Evolutionary conservation across 2,888 invertebrate genomes (phyloP).

Genomic region (Andricus curvator): DNA sequence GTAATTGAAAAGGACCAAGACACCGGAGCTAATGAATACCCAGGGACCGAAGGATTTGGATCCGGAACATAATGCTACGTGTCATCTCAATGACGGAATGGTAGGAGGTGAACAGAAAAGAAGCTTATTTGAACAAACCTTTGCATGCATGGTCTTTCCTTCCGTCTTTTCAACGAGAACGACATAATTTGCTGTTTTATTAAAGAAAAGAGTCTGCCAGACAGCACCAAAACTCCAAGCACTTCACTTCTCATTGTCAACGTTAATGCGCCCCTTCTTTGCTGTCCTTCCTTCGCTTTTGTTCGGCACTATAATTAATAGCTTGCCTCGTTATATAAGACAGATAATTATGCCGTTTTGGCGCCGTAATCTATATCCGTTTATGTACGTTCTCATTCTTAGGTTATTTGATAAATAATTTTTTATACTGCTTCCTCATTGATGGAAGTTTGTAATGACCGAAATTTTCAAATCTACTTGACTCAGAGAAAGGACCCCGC

Average conservation of each 20-base stretch:
- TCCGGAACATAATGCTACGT: neutral
- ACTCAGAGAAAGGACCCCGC: no score
- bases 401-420: no score
- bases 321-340: neutral
- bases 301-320: slow-evolving; percentile 1
- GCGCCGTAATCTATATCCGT: neutral
- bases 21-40: neutral
- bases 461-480: no score
- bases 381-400: neutral
- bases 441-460: no score
- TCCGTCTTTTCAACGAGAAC: neutral
- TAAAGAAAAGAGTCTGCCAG: neutral
- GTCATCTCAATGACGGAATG: neutral
- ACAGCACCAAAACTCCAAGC: slow-evolving; percentile 3
- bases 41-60: neutral
- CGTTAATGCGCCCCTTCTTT: slow-evolving; percentile 3
- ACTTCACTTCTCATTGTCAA: neutral
- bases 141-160: neutral
- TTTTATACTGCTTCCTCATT: no score
- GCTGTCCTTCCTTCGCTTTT: neutral
- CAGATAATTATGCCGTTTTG: neutral
- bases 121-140: neutral
- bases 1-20: neutral
- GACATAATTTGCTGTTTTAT: slow-evolving; percentile 14
- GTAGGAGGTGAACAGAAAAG: neutral